phyloP scores from a whole-genome alignment of 1,140 invertebrate species.

The Diabrotica virgifera region DNA sequence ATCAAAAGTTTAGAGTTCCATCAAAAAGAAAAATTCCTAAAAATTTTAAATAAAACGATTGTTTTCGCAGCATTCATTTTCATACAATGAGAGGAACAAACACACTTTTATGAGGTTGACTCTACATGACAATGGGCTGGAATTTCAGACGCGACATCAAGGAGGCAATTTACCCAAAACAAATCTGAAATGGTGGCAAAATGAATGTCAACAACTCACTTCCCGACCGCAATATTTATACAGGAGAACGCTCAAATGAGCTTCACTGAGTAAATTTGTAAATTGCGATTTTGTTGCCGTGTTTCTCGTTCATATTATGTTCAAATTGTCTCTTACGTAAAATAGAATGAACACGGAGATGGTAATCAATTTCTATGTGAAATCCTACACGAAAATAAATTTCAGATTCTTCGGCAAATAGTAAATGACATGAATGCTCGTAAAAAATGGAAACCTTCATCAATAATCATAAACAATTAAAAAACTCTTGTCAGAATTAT shows the following conservation, averaged over 20 bases:
- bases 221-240: background rate
- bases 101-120: background rate
- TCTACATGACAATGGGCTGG: background rate
- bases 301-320: constrained; percentile 1
- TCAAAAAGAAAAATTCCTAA: too few species aligned
- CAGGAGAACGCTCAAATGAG: background rate
- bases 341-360: background rate
- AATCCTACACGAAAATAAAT: too few species aligned
- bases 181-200: background rate
- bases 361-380: too few species aligned
- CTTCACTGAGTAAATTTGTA: background rate
- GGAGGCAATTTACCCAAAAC: background rate
- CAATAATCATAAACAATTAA: too few species aligned
- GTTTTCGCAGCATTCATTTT: too few species aligned
- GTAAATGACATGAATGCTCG: too few species aligned
- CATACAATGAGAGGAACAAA: too few species aligned
- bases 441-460: too few species aligned
- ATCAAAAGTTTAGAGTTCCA: too few species aligned
- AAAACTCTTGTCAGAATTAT: too few species aligned
- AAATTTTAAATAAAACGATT: too few species aligned
- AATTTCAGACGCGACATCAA: background rate
- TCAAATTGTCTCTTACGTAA: background rate
- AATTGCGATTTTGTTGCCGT: background rate
- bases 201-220: constrained; percentile 2
- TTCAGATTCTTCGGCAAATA: too few species aligned